These are phyloP conservation scores for Pungitius pungitius DNA, from an alignment of 2,113 vertebrate genomes.

Conservation along the genomic window DNA sequence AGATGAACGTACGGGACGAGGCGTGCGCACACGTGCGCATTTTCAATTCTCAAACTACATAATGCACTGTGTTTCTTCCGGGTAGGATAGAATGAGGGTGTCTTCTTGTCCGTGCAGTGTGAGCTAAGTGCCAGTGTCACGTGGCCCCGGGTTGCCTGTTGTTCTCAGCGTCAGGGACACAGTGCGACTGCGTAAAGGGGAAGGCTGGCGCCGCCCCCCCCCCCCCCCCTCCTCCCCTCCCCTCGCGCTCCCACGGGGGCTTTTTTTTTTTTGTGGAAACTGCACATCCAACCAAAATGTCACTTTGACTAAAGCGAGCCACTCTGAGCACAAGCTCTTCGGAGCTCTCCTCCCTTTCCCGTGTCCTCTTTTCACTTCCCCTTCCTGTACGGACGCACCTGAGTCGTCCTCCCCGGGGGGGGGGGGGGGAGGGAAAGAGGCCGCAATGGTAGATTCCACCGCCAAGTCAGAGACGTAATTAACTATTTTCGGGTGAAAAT, in stretches of 20 bases:
- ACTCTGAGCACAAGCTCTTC: slow-evolving; percentile 48
- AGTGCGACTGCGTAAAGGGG: slow-evolving; percentile 41
- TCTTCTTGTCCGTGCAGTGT: slow-evolving; percentile 43
- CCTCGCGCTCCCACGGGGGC: slow-evolving; percentile 60
- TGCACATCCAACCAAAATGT: slow-evolving; percentile 76
- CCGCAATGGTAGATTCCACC: not conserved
- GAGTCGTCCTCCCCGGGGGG: slow-evolving; percentile 7
- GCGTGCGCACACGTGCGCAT: not conserved
- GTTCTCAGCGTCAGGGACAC: slow-evolving; percentile 62
- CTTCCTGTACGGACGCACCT: slow-evolving; percentile 16
- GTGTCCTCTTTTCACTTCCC: slow-evolving; percentile 7
- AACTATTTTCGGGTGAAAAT: slow-evolving; percentile 31
- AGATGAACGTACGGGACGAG: not conserved
- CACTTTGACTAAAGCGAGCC: slow-evolving; percentile 57
- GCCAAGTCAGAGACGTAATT: not conserved
- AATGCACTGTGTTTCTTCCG: slow-evolving; percentile 33
- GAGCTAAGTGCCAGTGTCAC: slow-evolving; percentile 61
- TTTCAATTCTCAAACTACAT: not conserved
- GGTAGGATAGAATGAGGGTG: slow-evolving; percentile 46
- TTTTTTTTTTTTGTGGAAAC: slow-evolving; percentile 58
- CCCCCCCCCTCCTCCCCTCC: too few relatives aligned
- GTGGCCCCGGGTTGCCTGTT: slow-evolving; percentile 65
- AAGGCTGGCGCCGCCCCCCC: slow-evolving; percentile 57
- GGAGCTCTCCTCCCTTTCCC: not conserved
- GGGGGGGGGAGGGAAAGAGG: not conserved